These are phyloP conservation scores for Gryon sp. DNA, from an alignment of 1,140 invertebrate species.

Conservation along the genomic window DNA sequence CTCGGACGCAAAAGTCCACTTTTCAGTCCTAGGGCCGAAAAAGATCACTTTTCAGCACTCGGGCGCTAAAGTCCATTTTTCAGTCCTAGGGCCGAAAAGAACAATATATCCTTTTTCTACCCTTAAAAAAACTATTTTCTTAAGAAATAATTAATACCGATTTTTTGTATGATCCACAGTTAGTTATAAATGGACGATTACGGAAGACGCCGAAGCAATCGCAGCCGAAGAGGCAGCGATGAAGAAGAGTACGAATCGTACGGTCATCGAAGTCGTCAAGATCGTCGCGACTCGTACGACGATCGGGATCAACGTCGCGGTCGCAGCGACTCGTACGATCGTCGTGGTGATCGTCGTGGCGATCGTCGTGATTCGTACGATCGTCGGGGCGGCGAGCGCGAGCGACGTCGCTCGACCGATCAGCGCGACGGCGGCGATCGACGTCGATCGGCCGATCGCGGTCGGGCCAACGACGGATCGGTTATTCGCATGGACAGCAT, in stretches of 20 bases:
- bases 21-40: no score
- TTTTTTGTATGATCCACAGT: no score
- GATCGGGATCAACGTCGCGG: constrained; percentile 23
- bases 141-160: no score
- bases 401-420: constrained; percentile 24
- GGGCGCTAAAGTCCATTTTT: no score
- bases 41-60: no score
- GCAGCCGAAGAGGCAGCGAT: constrained; percentile 23
- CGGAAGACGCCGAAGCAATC: constrained; percentile 47
- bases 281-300: constrained; percentile 13
- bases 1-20: no score
- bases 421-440: constrained; percentile 13
- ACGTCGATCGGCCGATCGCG: background rate
- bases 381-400: constrained; percentile 24
- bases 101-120: no score
- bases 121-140: no score
- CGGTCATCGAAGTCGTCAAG: constrained; percentile 17
- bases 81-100: no score
- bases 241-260: constrained; percentile 42
- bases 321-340: constrained; percentile 28
- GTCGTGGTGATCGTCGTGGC: background rate
- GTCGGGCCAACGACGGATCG: constrained; percentile 19
- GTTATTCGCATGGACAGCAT: constrained; percentile 80
- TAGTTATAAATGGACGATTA: no score
- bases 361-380: constrained; percentile 15